Conservation (phyloP, 2,113 vertebrate genomes). For the Gallinago undulata region DNA sequence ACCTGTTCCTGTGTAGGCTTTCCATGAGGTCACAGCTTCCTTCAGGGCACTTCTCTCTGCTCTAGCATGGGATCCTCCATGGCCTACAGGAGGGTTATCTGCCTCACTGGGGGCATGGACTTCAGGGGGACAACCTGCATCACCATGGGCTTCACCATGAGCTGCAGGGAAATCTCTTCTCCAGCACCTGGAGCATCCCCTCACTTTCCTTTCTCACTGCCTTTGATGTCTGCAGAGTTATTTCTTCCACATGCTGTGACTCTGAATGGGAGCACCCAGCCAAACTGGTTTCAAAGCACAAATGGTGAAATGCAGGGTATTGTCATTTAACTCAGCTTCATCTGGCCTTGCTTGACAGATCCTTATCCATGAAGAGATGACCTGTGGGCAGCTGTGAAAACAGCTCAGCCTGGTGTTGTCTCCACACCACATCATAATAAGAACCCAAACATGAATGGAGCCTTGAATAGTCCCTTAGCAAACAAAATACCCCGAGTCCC, state of each 20-base stretch:
- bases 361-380: no score
- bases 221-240: not conserved
- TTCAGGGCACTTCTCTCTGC: not conserved
- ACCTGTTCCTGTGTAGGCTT: not conserved
- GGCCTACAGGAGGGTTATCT: not conserved
- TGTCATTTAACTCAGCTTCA: no score
- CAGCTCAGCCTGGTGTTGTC: no score
- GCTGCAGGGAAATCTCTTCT: not conserved
- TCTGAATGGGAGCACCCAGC: no score
- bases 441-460: no score
- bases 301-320: no score
- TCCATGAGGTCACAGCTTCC: not conserved
- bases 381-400: no score
- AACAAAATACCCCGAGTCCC: no score
- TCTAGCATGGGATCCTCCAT: fast-evolving
- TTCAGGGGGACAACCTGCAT: not conserved
- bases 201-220: not conserved
- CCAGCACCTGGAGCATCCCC: not conserved
- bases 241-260: not conserved
- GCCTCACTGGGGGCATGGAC: not conserved
- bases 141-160: not conserved
- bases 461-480: no score
- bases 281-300: no score
- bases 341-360: no score
- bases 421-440: no score